These are phyloP conservation scores for Saturnia japonica DNA, from an alignment of 2,888 invertebrate genomes.

Conservation along the genomic window DNA sequence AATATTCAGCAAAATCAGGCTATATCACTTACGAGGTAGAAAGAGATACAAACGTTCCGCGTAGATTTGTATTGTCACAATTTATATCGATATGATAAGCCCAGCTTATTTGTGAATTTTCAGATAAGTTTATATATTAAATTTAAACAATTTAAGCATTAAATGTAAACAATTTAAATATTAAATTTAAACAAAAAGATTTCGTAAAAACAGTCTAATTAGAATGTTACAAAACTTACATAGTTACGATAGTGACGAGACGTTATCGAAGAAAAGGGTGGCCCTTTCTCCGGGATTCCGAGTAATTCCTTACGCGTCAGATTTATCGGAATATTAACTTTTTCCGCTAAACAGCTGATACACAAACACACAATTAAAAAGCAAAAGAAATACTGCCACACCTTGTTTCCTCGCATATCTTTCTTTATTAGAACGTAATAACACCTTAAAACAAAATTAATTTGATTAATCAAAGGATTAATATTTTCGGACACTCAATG, in stretches of 20 bases:
- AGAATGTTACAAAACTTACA: neutral
- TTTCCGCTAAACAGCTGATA: neutral
- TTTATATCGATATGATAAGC: constrained; percentile 2
- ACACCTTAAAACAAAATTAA: neutral
- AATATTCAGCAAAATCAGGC: neutral
- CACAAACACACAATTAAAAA: neutral
- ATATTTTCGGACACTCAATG: neutral
- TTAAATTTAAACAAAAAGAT: too few relatives aligned
- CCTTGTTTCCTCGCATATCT: neutral
- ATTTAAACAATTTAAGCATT: too few relatives aligned
- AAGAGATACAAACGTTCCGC: neutral
- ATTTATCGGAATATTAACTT: neutral
- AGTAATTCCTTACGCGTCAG: neutral
- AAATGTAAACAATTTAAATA: too few relatives aligned
- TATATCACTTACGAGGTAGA: neutral
- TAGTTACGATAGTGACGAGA: constrained; percentile 2
- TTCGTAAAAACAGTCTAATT: neutral
- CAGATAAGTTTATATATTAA: neutral
- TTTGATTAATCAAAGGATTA: neutral
- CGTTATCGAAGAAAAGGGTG: neutral
- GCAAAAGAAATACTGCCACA: neutral
- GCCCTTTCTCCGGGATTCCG: neutral
- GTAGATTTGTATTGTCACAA: neutral
- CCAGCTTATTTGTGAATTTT: neutral
- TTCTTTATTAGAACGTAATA: neutral